phyloP scores from a whole-genome alignment of 2,888 invertebrate genomes.

The Herminia tarsipennalis region DNA sequence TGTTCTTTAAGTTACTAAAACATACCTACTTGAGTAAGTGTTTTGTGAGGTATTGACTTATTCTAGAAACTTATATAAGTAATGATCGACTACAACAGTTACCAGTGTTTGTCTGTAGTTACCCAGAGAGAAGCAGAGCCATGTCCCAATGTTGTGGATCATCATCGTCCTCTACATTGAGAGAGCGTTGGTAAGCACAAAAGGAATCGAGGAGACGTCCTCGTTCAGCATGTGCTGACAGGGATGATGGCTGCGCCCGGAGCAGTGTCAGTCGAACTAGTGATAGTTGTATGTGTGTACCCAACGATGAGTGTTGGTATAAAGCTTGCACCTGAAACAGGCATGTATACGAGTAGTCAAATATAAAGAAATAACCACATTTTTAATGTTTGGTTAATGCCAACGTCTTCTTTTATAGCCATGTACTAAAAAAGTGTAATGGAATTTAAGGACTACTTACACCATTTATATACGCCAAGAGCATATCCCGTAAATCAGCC shows the following conservation, averaged over 20 bases:
- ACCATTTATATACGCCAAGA: conserved; percentile 92
- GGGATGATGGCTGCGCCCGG: conserved; percentile 86
- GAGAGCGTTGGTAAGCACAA: conserved; percentile 88
- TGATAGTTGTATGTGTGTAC: conserved; percentile 87
- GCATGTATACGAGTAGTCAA: conserved; percentile 6
- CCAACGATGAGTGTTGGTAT: conserved; percentile 91
- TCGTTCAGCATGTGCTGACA: conserved; percentile 88
- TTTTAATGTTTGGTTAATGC: no score
- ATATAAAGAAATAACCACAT: no score
- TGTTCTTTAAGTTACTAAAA: no score
- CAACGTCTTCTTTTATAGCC: no score
- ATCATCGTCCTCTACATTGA: conserved; percentile 88
- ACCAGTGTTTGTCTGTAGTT: conserved; percentile 39
- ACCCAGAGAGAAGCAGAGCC: conserved; percentile 91
- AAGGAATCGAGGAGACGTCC: conserved; percentile 89
- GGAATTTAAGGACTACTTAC: conserved; percentile 75
- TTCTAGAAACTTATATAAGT: background rate
- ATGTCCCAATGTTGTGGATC: conserved; percentile 93
- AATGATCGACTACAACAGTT: conserved; percentile 18
- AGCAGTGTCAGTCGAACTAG: conserved; percentile 90
- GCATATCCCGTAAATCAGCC: conserved; percentile 88
- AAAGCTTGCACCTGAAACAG: conserved; percentile 89
- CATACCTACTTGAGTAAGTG: no score
- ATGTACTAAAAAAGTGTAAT: no score
- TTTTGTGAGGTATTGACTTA: background rate